Percentiles rank a stretch among this genome's conserved stretches.
These are phyloP conservation scores for Drosophila prosaltans DNA, from an alignment of 1,140 invertebrate genomes.

Conservation along the genomic window DNA sequence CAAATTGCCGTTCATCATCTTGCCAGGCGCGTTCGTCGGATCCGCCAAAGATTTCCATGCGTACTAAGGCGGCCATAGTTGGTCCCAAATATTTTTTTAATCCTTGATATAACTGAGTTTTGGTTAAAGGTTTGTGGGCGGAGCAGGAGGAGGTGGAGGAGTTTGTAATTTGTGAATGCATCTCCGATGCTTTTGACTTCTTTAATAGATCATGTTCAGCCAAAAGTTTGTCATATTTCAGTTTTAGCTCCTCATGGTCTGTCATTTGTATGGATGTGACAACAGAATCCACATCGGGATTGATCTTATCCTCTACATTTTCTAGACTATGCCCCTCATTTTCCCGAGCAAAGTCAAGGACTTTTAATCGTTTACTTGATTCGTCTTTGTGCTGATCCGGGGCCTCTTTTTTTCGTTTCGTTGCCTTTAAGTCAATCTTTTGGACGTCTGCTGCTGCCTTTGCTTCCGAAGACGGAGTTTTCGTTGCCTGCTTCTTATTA, in stretches of 20 bases:
- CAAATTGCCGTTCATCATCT: conserved; percentile 65
- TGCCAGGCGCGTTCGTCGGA: conserved; percentile 68
- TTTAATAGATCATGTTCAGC: conserved; percentile 30
- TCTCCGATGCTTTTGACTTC: conserved; percentile 15
- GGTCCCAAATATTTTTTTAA: conserved; percentile 74
- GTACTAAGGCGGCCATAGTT: conserved; percentile 68
- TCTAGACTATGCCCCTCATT: neutral
- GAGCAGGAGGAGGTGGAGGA: neutral
- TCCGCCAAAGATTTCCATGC: conserved; percentile 79
- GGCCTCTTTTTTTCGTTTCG: neutral
- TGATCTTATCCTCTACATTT: neutral
- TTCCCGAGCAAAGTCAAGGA: neutral
- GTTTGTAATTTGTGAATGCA: neutral
- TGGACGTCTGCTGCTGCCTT: neutral
- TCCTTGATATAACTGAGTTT: conserved; percentile 71
- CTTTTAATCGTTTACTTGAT: neutral
- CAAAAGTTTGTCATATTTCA: conserved; percentile 24
- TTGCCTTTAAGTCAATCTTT: conserved; percentile 1
- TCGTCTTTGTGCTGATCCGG: neutral
- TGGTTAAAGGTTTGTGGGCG: conserved; percentile 29
- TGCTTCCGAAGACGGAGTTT: neutral
- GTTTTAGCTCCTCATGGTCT: conserved; percentile 30
- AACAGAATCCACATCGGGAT: neutral
- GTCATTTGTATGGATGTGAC: neutral
- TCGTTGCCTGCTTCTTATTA: neutral